Base-by-base conservation (phyloP, 2,797 vertebrate species). In the Myotis findleyi region DNA sequence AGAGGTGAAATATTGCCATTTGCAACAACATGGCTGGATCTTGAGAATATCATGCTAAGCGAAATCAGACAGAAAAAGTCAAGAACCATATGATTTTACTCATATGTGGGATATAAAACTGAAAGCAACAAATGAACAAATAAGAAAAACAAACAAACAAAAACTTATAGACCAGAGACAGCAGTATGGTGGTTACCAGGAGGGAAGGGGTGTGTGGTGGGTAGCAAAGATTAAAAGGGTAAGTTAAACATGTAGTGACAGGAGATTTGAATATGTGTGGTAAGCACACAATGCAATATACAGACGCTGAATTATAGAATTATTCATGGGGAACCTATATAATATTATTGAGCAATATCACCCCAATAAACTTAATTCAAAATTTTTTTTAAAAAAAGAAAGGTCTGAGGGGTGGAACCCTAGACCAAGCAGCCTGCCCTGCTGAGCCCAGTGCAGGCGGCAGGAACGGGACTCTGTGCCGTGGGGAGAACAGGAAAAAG, bases 401-500 rank as follows among this genome's bases (percentile, higher is more conserved):
- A 77, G 49, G 49, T 16, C 30, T 18, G 73, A 90, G 71, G 25
- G 64, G 21, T 44, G 62, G 30, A 55, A 41, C 41, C 55, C 72
- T 10, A 1, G 73, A 73, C 44, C 20, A 30, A 68, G 33, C 13
- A 55, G 59, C 75, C 72, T 96, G 86, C 77, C 87, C 80, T 82
- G 59, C 66, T 64, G 25, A 93, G 88, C 95, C 90, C 86, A 93
- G 95, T 76, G 62, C 5, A 33, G 82, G 91, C 73, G 57, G 79
- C 80, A 77, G 44, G 79, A 89, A 91, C 62, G 64, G 85, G 95
- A 57, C 2, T 90, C 85, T 80, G 53, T 57, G 27, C 10, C 57
- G 55, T 38, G 21, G n/a, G 92, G 92, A 82, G 85, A 94, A 92
- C 51, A 79, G 94, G 93, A 97, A 97, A 94, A 55, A 69, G 36